These are phyloP conservation scores for Lepidurus packardi DNA, from an alignment of 1,140 invertebrate genomes.

Conservation along the genomic window DNA sequence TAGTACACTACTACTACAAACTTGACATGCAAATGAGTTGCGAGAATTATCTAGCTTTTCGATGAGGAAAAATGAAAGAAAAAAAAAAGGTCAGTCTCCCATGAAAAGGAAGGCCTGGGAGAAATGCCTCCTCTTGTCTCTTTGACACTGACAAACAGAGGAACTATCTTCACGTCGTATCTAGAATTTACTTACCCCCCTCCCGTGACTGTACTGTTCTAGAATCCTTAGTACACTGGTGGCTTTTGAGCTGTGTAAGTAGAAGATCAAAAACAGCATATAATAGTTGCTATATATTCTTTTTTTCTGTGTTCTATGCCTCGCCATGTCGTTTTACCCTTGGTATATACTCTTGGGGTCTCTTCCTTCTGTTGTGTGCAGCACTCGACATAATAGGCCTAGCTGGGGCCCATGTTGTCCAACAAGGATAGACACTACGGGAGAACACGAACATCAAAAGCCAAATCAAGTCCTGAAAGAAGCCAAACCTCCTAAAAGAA, in stretches of 20 bases:
- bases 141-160: slow-evolving; percentile 5
- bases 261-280: too few species aligned
- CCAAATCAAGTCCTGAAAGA: neutral
- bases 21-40: slow-evolving; percentile 1
- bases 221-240: neutral
- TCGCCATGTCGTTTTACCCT: too few species aligned
- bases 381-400: neutral
- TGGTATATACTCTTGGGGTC: too few species aligned
- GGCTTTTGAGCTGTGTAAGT: neutral
- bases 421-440: slow-evolving; percentile 13
- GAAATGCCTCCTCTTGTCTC: neutral
- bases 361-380: neutral
- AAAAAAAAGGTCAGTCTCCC: neutral
- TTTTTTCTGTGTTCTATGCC: too few species aligned
- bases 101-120: slow-evolving; percentile 9
- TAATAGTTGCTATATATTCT: too few species aligned
- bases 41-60: neutral
- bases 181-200: neutral
- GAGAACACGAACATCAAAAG: slow-evolving; percentile 1
- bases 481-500: neutral
- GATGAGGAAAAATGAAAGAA: neutral
- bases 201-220: neutral
- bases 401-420: neutral
- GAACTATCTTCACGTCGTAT: neutral
- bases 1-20: neutral